These are phyloP conservation scores for Vidua macroura DNA, from an alignment of 2,113 vertebrate species.

Conservation along the genomic window DNA sequence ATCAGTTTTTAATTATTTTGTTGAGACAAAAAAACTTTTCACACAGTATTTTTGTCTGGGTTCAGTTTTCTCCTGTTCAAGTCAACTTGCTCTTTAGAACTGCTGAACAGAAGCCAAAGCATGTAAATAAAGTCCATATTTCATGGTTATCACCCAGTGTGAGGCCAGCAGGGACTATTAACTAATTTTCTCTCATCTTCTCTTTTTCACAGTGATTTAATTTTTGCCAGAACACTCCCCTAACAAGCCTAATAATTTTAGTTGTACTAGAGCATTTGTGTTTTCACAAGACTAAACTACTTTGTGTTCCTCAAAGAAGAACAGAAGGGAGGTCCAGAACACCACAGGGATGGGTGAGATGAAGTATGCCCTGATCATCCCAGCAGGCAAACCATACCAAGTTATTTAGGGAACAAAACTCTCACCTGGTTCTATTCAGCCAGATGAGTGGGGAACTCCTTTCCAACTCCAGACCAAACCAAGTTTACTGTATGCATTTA, in stretches of 20 bases:
- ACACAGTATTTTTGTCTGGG: background rate
- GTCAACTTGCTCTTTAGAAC: background rate
- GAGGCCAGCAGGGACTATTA: background rate
- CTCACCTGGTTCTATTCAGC: background rate
- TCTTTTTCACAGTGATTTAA: background rate
- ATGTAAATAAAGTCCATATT: background rate
- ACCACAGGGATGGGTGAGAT: rapidly evolving
- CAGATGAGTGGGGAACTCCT: background rate
- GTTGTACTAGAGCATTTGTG: background rate
- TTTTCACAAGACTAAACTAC: background rate
- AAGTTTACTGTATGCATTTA: background rate
- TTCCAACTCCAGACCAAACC: background rate
- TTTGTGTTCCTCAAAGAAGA: background rate
- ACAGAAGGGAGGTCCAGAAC: background rate
- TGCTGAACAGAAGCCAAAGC: background rate
- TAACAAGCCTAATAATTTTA: background rate
- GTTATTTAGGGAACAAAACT: background rate
- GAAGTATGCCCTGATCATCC: background rate
- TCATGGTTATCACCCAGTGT: background rate
- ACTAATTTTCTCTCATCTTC: background rate
- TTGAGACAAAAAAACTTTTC: background rate
- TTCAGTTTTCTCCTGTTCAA: background rate
- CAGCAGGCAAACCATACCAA: background rate
- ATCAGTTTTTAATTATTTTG: background rate
- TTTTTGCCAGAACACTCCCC: background rate